Evolutionary conservation across 2,888 invertebrate species (phyloP).

Genomic region (Trissolcus brochymenae): DNA sequence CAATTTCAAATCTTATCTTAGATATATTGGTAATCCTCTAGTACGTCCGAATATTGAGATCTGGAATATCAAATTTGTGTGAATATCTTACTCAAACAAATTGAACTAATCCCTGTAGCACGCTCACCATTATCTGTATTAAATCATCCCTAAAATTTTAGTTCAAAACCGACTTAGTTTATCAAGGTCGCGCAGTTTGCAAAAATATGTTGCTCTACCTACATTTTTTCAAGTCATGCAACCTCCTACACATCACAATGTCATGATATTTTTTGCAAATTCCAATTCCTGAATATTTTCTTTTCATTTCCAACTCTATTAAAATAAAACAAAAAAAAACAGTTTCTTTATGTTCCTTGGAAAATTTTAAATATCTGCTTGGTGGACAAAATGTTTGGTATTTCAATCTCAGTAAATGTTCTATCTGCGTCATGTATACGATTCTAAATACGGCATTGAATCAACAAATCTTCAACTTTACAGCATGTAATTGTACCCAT

Average conservation of each 20-base stretch:
- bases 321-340: too few species aligned
- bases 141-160: slow-evolving; percentile 35
- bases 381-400: too few species aligned
- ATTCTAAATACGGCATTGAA: slow-evolving; percentile 34
- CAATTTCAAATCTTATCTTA: slow-evolving; percentile 53
- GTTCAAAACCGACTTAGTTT: slow-evolving; percentile 33
- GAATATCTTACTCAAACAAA: slow-evolving; percentile 52
- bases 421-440: slow-evolving; percentile 8
- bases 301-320: too few species aligned
- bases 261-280: too few species aligned
- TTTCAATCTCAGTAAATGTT: slow-evolving; percentile 26
- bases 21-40: slow-evolving; percentile 49
- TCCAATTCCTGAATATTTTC: too few species aligned
- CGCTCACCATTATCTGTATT: slow-evolving; percentile 49
- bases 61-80: slow-evolving; percentile 48
- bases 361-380: too few species aligned
- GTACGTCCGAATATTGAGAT: slow-evolving; percentile 46
- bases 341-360: too few species aligned
- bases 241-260: too few species aligned
- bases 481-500: slow-evolving; percentile 30
- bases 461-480: slow-evolving; percentile 30
- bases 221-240: neutral
- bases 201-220: neutral
- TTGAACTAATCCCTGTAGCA: slow-evolving; percentile 48
- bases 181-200: slow-evolving; percentile 8